Conservation (phyloP, 2,797 vertebrate genomes). For the Cuniculus paca region DNA sequence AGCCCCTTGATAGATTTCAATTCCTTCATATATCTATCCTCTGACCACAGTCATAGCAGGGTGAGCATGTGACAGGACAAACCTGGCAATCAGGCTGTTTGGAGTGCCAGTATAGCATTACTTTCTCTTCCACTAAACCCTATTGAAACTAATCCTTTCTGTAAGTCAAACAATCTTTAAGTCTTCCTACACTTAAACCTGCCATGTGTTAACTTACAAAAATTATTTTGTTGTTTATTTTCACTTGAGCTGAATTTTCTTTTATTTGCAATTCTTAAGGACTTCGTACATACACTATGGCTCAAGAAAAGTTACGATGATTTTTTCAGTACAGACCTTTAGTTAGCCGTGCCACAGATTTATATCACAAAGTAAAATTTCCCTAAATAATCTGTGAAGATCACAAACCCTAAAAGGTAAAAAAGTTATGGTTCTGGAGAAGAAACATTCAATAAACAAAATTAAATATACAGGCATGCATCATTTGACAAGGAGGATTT, state of each 20-base stretch:
- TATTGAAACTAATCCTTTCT: background rate
- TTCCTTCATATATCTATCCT: background rate
- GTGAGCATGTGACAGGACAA: background rate
- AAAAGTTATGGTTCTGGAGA: background rate
- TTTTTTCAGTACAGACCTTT: background rate
- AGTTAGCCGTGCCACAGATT: slow-evolving; percentile 12
- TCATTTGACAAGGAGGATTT: slow-evolving; percentile 11
- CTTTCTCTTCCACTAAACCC: background rate
- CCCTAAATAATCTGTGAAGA: slow-evolving; percentile 14
- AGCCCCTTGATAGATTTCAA: background rate
- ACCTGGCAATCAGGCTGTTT: background rate
- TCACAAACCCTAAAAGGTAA: background rate
- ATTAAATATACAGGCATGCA: background rate
- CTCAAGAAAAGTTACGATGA: background rate
- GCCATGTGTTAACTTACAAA: background rate
- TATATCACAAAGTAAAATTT: slow-evolving; percentile 46
- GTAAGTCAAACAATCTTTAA: background rate
- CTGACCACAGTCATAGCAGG: background rate
- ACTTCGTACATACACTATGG: background rate
- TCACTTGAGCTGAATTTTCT: background rate
- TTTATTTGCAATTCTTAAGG: background rate
- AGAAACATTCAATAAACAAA: background rate
- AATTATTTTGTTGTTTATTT: background rate
- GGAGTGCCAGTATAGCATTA: background rate
- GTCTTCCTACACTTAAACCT: background rate